Evolutionary conservation across 2,888 invertebrate genomes (phyloP), one percentile per base, ranked within the genome.

Genomic region (Nomada ruficornis): DNA sequence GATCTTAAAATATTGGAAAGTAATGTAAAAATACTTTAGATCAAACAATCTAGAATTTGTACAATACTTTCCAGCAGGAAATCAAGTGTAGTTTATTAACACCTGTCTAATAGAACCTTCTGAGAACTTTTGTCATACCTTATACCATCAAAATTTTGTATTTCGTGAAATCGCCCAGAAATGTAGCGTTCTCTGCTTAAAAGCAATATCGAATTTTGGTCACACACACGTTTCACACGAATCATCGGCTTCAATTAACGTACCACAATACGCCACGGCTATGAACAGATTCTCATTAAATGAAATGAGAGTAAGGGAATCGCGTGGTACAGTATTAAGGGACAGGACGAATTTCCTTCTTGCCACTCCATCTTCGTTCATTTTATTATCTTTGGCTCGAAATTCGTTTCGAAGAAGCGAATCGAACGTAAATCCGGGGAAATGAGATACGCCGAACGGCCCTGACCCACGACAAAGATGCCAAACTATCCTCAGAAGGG

Each of bases 381-480:
- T 71, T 80, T 77, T 72, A 65, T 70, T 79, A 80, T 23, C 62
- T 18, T 26, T 36, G 13, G 54, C 18, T 29, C 47, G 42, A 55
- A 65, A 54, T 54, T 80, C 65, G 55, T 44, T 55, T 26, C 62
- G 44, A 36, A 36, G 52, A 29, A 29, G 68, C 29, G 77, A 59
- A 68, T 64, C 50, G 18, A 69, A 69, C 52, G 70, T 71, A 76
- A 80, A 76, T 76, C 60, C 42, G 11, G 68, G 13, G 77, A 54
- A 80, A 72, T 77, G 72, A 77, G 64, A 64, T 69, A 63, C 57
- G 36, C 26, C 50, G 29, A 57, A 68, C 64, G 69, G 50, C 20
- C 23, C n/a, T 55, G 50, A 2, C n/a, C n/a, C 44, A 52, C 75
- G 57, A 54, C 59, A 42, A 62, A 29, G 20, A 23, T 23, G n/a